Evolutionary conservation across 1,140 invertebrate genomes (phyloP), one percentile per base, ranked within the genome.

Genomic region (Procambarus virginalis): DNA sequence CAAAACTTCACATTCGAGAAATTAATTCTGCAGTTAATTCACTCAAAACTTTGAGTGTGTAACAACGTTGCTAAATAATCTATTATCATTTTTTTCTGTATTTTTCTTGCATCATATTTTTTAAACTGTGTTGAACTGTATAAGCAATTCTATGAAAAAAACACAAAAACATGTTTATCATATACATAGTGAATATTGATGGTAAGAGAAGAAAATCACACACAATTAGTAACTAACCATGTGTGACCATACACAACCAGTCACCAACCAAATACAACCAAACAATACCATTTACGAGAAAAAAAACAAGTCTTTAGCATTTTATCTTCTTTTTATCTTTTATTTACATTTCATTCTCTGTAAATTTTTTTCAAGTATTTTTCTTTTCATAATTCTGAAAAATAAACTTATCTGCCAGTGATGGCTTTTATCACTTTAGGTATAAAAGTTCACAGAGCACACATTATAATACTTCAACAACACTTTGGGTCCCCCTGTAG

Each of bases 281-380:
- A 84, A 84, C 70, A 64, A 20, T 20, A 64, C 17, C 20, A 20
- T 51, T 84, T 12, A 6, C 81, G 60, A 84, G 81, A 84, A 84
- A 84, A 84, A 70, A 84, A 84, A 84, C 81, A 84, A 84, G 68
- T 70, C 60, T 49, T 45, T 84, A 34, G 68, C n/a, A 45, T 70
- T 84, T 84, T 75, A 73, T 73, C 82, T 84, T 84, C 82, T 75
- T 75, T 84, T 84, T 84, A 84, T 84, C 82, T 84, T 84, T 84
- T 84, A 84, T 84, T 75, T 84, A 84, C 82, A 75, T 49, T 84
- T 84, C 49, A 79, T 20, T 79, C 48, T 70, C 49, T 55, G n/a
- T 55, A 55, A 55, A 55, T 79, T 79, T 79, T 79, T 34, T 34
- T 34, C n/a, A 48, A 79, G n/a, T 6, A n/a, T 55, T 79, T 84